A percentile compares a stretch with the other conserved stretches of the same genome.
phyloP scores from a whole-genome alignment of 2,797 vertebrate species.

The Takifugu ocellatus region DNA sequence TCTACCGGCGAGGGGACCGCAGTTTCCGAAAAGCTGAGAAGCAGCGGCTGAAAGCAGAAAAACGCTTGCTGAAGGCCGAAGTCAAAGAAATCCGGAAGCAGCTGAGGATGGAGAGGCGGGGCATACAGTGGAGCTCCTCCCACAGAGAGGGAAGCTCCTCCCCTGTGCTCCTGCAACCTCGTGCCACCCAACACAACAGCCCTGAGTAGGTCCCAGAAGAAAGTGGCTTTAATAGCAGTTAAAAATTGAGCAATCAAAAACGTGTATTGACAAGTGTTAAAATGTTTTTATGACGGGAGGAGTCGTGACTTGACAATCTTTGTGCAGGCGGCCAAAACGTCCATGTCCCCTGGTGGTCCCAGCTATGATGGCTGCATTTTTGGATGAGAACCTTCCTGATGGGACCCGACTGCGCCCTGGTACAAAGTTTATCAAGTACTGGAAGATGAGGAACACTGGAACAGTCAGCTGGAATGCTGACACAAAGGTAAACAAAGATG shows the following conservation, averaged over 20 bases:
- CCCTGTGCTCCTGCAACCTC: slow-evolving; percentile 69
- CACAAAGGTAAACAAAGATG: slow-evolving; percentile 82
- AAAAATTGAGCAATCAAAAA: too few relatives aligned
- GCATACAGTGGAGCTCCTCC: slow-evolving; percentile 86
- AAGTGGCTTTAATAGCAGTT: not conserved
- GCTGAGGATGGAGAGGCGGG: slow-evolving; percentile 89
- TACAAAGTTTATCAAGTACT: slow-evolving; percentile 93
- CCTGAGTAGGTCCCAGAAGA: slow-evolving; percentile 73
- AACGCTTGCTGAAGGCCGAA: slow-evolving; percentile 91
- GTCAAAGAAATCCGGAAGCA: slow-evolving; percentile 94
- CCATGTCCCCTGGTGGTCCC: slow-evolving; percentile 85
- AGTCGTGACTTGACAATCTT: not conserved
- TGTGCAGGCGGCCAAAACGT: slow-evolving; percentile 79
- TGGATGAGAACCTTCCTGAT: slow-evolving; percentile 95
- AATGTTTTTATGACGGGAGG: not conserved
- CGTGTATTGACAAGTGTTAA: not conserved
- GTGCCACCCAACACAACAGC: slow-evolving; percentile 75
- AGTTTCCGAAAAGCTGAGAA: slow-evolving; percentile 94
- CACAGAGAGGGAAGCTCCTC: slow-evolving; percentile 72
- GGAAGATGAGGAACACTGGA: slow-evolving; percentile 96
- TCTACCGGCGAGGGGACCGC: slow-evolving; percentile 90
- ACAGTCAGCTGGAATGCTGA: slow-evolving; percentile 86
- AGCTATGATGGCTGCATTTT: slow-evolving; percentile 86
- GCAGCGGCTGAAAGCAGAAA: slow-evolving; percentile 90
- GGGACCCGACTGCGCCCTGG: slow-evolving; percentile 88